A percentile compares a stretch with the other conserved stretches of the same genome.
Evolutionary conservation across 2,113 vertebrate genomes (phyloP).

Genomic region (Corydoras maculifer): DNA sequence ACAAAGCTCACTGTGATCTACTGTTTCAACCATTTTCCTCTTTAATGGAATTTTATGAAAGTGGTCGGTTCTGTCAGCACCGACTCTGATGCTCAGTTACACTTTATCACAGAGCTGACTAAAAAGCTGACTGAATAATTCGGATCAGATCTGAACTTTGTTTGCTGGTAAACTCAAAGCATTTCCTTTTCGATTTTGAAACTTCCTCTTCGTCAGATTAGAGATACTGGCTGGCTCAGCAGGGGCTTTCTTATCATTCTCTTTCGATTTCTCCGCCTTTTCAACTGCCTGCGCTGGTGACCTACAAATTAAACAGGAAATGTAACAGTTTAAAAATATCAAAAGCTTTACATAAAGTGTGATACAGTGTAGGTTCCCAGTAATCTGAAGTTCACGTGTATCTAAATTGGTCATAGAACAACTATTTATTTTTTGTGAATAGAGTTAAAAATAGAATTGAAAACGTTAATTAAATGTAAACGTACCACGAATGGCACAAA

Average conservation of each 20-base stretch:
- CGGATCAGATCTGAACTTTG: no score
- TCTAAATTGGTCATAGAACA: no score
- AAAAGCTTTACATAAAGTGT: no score
- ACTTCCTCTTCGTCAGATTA: slow-evolving; percentile 15
- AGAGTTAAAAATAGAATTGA: no score
- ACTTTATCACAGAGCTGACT: slow-evolving; percentile 13
- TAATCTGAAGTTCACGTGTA: no score
- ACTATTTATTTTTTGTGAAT: no score
- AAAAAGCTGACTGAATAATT: background rate
- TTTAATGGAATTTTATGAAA: background rate
- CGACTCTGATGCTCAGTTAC: slow-evolving; percentile 2
- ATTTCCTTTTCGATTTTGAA: slow-evolving; percentile 1
- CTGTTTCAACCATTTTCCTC: no score
- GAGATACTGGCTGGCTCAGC: background rate
- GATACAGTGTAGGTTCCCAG: no score
- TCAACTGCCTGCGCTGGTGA: slow-evolving; percentile 11
- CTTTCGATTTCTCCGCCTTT: background rate
- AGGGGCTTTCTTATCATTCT: background rate
- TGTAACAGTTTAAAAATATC: background rate
- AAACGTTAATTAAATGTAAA: no score
- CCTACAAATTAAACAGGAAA: background rate
- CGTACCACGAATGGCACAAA: no score
- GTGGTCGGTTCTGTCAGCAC: background rate
- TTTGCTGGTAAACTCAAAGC: background rate
- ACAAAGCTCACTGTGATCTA: no score